Evolutionary conservation across 37 sponge, comb jelly and placozoan species (phyloP).

Genomic region (Dysidea cf. avara): DNA sequence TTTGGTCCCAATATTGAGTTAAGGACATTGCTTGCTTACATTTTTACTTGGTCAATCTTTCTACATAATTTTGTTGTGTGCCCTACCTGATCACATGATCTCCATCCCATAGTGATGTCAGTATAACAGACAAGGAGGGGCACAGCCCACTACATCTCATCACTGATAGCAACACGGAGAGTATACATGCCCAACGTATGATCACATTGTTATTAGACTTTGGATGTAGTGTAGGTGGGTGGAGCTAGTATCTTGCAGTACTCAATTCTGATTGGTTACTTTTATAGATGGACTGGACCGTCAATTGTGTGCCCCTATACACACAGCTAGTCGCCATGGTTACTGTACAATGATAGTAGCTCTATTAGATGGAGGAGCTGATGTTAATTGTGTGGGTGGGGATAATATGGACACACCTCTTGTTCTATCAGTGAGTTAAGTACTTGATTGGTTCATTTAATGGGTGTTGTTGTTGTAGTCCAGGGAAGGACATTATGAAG

Average conservation of each 20-base stretch:
- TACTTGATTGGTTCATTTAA: not conserved
- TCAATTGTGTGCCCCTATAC: slow-evolving; percentile 54
- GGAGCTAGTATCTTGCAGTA: not conserved
- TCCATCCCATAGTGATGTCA: slow-evolving; percentile 56
- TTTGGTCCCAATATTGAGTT: too few species aligned
- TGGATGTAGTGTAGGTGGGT: slow-evolving; percentile 59
- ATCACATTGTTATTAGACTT: slow-evolving; percentile 73
- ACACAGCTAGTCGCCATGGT: slow-evolving; percentile 64
- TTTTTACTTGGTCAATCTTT: too few species aligned
- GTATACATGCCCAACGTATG: slow-evolving; percentile 67
- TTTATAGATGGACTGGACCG: slow-evolving; percentile 36
- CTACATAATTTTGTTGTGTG: too few species aligned
- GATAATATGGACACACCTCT: slow-evolving; percentile 83
- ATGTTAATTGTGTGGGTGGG: slow-evolving; percentile 66
- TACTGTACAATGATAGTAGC: slow-evolving; percentile 74
- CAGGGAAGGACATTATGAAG: slow-evolving; percentile 63
- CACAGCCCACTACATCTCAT: slow-evolving; percentile 75
- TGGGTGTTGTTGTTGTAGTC: slow-evolving; percentile 37
- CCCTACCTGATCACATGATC: not conserved
- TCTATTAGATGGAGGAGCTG: slow-evolving; percentile 81
- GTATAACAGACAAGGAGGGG: slow-evolving; percentile 64
- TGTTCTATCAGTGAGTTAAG: slow-evolving; percentile 58
- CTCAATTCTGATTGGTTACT: not conserved
- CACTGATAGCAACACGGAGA: slow-evolving; percentile 47
- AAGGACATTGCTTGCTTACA: too few species aligned